Base-by-base conservation (phyloP, 2,888 invertebrate species). In the Leptarthrus brevirostris region DNA sequence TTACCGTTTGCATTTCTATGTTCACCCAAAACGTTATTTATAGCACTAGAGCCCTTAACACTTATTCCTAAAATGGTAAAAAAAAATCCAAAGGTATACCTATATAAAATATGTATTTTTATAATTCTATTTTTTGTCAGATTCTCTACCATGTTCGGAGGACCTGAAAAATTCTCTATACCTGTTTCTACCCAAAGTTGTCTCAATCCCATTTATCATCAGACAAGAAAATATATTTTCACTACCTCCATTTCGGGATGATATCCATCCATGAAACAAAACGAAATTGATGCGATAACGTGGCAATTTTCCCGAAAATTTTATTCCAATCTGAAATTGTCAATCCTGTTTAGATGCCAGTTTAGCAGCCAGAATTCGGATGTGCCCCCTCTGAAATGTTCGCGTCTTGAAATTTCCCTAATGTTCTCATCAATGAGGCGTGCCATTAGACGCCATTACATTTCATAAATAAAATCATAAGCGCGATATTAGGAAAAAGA, bases 391-490 rank as follows among this genome's bases (percentile, higher is more conserved):
- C 4, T 18, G 49, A 49, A 26, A 30, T 34, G 34, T 18, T 14
- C 18, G 26, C 14, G 56, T 14, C 26, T 14, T n/a, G n/a, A n/a
- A n/a, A n/a, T n/a, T n/a, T n/a, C n/a, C 34, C 40, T n/a, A 40
- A n/a, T 40, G 40, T n/a, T 40, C 14, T 12, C 36, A 16, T 58
- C 58, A 58, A 58, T 58, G 58, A 58, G 64, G 24, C 40, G 24
- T 47, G 47, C 47, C 64, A 66, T 66, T 66, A 66, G 64, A 66
- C 26, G 47, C 47, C 47, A 34, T 52, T 52, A 69, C 52, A 69
- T 69, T 69, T 69, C 49, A 69, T 52, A 69, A 69, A 69, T 52
- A 69, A 52, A 30, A 49, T 34, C 69, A 69, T 69, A 69, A 69
- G 49, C 52, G 49, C 14, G 34, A 69, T 36, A 52, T 69, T 69